A percentile compares a stretch with the other conserved stretches of the same genome.
phyloP scores from a whole-genome alignment of 2,797 vertebrate species.

The Capromys pilorides region DNA sequence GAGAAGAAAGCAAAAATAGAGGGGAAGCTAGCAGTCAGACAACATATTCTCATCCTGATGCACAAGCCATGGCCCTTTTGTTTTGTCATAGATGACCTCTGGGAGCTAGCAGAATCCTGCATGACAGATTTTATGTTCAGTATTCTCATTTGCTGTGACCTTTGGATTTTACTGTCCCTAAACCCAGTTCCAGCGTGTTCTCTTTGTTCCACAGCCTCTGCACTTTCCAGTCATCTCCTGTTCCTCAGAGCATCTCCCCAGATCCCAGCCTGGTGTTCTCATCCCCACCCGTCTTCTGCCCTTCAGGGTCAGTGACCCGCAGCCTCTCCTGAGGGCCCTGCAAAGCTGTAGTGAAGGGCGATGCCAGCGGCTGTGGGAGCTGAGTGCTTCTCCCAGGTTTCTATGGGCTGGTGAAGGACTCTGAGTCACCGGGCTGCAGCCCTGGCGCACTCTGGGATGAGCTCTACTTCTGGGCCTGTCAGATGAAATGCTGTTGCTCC shows the following conservation, averaged over 20 bases:
- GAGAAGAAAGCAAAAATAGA: slow-evolving; percentile 50
- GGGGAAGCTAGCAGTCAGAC: not conserved
- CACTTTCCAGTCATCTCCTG: not conserved
- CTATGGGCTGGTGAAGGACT: slow-evolving; percentile 38
- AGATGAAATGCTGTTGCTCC: slow-evolving; percentile 75
- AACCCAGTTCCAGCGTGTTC: not conserved
- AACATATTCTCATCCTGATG: not conserved
- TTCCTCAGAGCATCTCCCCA: not conserved
- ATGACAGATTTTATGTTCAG: not conserved
- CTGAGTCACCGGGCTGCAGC: slow-evolving; percentile 20
- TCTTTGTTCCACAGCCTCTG: not conserved
- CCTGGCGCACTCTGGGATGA: slow-evolving; percentile 54
- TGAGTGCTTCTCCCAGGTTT: not conserved
- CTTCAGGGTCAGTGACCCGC: not conserved
- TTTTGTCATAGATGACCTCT: not conserved
- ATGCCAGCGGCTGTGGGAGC: not conserved
- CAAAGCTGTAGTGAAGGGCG: not conserved
- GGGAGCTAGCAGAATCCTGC: not conserved
- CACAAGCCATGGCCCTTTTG: not conserved
- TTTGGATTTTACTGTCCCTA: not conserved
- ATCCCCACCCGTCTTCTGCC: not conserved
- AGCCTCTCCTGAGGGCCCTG: not conserved
- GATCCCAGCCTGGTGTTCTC: not conserved
- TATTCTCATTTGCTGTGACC: not conserved
- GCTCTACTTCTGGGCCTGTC: slow-evolving; percentile 80